phyloP scores from a whole-genome alignment of 1,140 invertebrate species.

The Zaprionus kolodkinae region DNA sequence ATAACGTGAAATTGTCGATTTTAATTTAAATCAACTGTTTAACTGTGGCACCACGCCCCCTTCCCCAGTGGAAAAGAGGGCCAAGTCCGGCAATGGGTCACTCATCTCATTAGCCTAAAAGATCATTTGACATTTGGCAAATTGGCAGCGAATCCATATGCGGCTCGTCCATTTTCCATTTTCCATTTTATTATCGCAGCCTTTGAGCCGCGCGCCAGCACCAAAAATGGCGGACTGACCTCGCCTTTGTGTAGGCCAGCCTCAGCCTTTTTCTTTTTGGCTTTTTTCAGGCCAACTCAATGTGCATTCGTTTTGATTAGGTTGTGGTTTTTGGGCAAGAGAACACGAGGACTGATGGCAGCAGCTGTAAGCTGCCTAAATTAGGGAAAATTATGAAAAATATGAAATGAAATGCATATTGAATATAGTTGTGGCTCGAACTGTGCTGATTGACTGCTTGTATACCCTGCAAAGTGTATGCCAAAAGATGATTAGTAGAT shows the following conservation, averaged over 20 bases:
- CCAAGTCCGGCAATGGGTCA: constrained; percentile 30
- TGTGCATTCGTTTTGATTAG: constrained; percentile 75
- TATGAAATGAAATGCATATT: constrained; percentile 32
- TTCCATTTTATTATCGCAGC: constrained; percentile 11
- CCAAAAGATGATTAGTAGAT: neutral
- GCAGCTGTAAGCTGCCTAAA: constrained; percentile 29
- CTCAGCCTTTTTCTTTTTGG: neutral
- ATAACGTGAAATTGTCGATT: constrained; percentile 57
- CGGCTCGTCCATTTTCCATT: no score
- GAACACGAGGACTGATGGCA: constrained; percentile 15
- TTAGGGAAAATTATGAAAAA: constrained; percentile 20
- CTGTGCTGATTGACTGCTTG: no score
- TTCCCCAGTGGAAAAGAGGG: neutral
- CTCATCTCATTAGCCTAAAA: constrained; percentile 37
- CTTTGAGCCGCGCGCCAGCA: constrained; percentile 48
- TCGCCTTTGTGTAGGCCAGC: constrained; percentile 42
- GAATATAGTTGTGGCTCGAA: neutral
- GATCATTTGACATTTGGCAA: constrained; percentile 50
- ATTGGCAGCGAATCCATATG: constrained; percentile 49
- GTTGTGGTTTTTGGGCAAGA: constrained; percentile 23
- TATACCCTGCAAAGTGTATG: neutral
- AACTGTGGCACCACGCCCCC: neutral
- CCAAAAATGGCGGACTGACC: constrained; percentile 49
- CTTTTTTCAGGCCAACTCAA: constrained; percentile 16
- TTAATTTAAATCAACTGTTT: constrained; percentile 28